Conservation (phyloP, 2,113 vertebrate species). For the Antechinus flavipes region DNA sequence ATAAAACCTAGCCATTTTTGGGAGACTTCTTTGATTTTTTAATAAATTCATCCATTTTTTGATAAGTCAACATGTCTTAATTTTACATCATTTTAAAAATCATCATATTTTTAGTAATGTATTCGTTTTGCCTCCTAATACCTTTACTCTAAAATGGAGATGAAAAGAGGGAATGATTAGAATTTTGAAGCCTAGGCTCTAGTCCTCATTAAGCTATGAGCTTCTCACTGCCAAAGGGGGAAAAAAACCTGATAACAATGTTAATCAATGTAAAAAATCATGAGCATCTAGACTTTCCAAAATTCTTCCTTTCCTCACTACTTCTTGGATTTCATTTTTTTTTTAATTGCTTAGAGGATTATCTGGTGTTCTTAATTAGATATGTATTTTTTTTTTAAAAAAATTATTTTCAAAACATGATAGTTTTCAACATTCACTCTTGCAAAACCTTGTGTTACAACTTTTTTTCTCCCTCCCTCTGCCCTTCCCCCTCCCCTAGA, state of each 20-base stretch:
- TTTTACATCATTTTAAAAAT: background rate
- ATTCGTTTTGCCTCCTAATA: background rate
- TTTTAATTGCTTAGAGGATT: background rate
- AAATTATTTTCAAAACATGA: too few species aligned
- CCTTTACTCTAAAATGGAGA: background rate
- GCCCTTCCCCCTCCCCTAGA: too few species aligned
- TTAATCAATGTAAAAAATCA: background rate
- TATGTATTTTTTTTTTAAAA: background rate
- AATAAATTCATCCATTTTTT: background rate
- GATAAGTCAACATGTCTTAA: background rate
- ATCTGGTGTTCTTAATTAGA: background rate
- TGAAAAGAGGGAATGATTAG: background rate
- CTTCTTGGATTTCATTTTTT: background rate
- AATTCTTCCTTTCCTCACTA: background rate
- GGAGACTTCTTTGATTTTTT: background rate
- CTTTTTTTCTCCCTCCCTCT: too few species aligned
- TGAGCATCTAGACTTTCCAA: background rate
- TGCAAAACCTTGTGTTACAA: too few species aligned
- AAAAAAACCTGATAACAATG: background rate
- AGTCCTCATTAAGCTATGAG: background rate
- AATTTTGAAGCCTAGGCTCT: background rate
- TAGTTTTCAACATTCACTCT: too few species aligned
- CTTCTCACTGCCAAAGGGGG: background rate
- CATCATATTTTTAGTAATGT: background rate
- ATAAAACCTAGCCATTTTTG: background rate